Evolutionary conservation across 2,113 vertebrate genomes (phyloP), one percentile per base, ranked within the genome.

Genomic region (Pseudorhombus dupliciocellatus): DNA sequence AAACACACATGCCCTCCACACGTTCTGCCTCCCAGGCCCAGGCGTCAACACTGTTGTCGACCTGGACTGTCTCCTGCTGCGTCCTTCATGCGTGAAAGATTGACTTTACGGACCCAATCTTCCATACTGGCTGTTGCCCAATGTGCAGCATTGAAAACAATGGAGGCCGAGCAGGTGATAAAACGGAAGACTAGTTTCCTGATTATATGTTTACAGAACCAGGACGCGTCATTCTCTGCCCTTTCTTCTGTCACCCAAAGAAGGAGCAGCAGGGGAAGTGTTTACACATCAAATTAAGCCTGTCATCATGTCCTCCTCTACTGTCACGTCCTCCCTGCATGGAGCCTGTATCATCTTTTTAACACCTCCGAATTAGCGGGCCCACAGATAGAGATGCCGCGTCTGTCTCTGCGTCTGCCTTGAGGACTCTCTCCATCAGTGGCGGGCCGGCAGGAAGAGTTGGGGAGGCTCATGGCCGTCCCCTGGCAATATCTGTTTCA

Each of bases 401-500:
- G 54, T 60, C 34, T 25, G 42, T 21, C 21, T 55, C 46, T 4
- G n/a, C 12, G 57, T 44, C 42, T 8, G 7, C 37, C 12, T 44
- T 16, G 42, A 18, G 42, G 34, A 34, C 9, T 58, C 75, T 50
- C 5, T 28, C 67, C 26, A n/a, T n/a, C 5, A 22, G 37, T 20
- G 15, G 21, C 10, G 30, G 20, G 50, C 72, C 61, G 40, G 67
- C 42, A 60, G 72, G 53, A 85, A 69, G 67, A 24, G 61, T 11
- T 22, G 37, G 75, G 42, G 66, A 84, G 70, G 54, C 60, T 62
- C 70, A 60, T 60, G 73, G 81, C 66, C 72, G 83, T 81, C 73
- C 77, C 84, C 52, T 62, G 87, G 84, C 82, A 75, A 63, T 85
- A 73, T 84, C 82, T 79, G 75, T 89, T 91, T 80, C 63, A 76